These are phyloP conservation scores for Craterocephalus amniculus DNA, from an alignment of 2,797 vertebrate species.

Conservation along the genomic window DNA sequence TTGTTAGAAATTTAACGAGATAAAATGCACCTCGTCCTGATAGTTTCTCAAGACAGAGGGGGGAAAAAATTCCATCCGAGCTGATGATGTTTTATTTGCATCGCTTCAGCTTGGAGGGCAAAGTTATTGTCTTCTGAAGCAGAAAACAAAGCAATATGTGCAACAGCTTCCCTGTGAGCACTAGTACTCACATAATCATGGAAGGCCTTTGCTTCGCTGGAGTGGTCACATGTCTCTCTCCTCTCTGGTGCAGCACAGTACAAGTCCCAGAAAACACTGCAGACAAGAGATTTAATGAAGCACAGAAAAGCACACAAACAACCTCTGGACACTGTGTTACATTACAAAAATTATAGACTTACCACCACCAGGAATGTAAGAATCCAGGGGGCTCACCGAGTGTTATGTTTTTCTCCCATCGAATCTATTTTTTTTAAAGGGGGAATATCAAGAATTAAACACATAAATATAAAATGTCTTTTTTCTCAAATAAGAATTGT, in stretches of 20 bases:
- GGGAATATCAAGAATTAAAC: slow-evolving; percentile 17
- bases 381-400: slow-evolving; percentile 97
- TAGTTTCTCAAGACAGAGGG: background rate
- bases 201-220: slow-evolving; percentile 99
- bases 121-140: slow-evolving; percentile 28
- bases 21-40: slow-evolving; percentile 18
- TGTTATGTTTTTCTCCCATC: slow-evolving; percentile 99
- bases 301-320: slow-evolving; percentile 52
- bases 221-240: slow-evolving; percentile 99
- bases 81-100: slow-evolving; percentile 9
- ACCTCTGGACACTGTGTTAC: slow-evolving; percentile 29
- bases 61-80: slow-evolving; percentile 14
- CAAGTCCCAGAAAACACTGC: slow-evolving; percentile 98
- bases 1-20: slow-evolving; percentile 21
- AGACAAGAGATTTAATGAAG: slow-evolving; percentile 69
- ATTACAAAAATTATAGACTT: slow-evolving; percentile 73
- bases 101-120: slow-evolving; percentile 12
- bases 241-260: slow-evolving; percentile 99
- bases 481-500: background rate
- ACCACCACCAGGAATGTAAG: slow-evolving; percentile 99
- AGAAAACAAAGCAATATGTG: slow-evolving; percentile 26
- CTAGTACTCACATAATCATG: slow-evolving; percentile 98
- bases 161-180: slow-evolving; percentile 46
- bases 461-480: too few relatives aligned
- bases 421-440: slow-evolving; percentile 89